Base-by-base conservation (phyloP, 2,113 vertebrate species). In the Acrocephalus kingi region DNA sequence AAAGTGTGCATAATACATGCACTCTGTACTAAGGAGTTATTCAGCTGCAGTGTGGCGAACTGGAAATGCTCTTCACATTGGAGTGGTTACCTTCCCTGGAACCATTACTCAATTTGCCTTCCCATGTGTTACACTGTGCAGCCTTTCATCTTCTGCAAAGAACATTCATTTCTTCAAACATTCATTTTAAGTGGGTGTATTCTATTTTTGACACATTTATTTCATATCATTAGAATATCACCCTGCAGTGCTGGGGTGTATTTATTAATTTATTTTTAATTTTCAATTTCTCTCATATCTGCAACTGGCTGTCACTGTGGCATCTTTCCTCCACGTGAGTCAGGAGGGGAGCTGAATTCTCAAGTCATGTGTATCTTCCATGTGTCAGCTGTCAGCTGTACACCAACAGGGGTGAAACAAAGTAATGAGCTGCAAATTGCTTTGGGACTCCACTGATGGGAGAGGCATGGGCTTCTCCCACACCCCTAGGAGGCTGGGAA, bases 151-250 rank as follows among this genome's bases (percentile, higher is more conserved):
- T 96, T 82, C 87, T 89, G 74, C 66, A 81, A 90, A 85, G 80
- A 89, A 81, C 52, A 69, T 55, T 55, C 15, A 84, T 93, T 93
- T 94, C 83, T 89, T 94, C 75, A 92, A 69, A 94, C 83, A 93
- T 45, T 96, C 1, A 91, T 87, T 91, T 90, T 91, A 89, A 93
- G 91, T 93, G 77, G 91, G 87, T 89, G 80, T 95, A 71, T 87
- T 93, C 96, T 97, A 93, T 95, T 97, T 97, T 87, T 91, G 93
- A 92, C 48, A 85, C 85, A 91, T 94, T 45, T 45, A 92, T 95
- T 96, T 96, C 61, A 52, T 68, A 93, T 93, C 80, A 92, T 95
- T 94, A 89, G 87, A 82, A 92, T 95, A 94, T 83, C 91, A 90
- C 30, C 54, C 86, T 94, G 79, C 27, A 55, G n/a, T 71, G 46